Conservation (phyloP, 2,888 invertebrate species). For the Plemyria rubiginata region DNA sequence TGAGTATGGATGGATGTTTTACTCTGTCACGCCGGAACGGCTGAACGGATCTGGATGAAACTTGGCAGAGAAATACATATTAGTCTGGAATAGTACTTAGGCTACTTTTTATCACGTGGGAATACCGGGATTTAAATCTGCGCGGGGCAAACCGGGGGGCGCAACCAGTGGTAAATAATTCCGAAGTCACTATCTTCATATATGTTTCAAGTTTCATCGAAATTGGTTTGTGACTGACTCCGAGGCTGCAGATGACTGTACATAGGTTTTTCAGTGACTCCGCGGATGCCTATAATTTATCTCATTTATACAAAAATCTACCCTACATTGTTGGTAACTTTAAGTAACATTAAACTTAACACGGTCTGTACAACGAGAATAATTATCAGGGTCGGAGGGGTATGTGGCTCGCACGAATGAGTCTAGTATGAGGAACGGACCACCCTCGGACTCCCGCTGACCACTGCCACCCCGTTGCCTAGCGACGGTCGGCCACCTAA, state of each 20-base stretch:
- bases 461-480: slow-evolving; percentile 79
- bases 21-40: too few species aligned
- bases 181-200: too few species aligned
- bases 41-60: too few species aligned
- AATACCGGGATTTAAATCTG: too few species aligned
- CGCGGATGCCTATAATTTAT: slow-evolving; percentile 33
- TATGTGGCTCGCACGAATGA: slow-evolving; percentile 60
- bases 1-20: too few species aligned
- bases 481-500: slow-evolving; percentile 78
- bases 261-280: slow-evolving; percentile 31
- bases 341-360: slow-evolving; percentile 75
- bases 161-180: too few species aligned
- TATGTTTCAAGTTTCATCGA: too few species aligned
- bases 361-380: slow-evolving; percentile 74
- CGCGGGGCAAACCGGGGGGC: too few species aligned
- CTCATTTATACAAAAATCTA: slow-evolving; percentile 35
- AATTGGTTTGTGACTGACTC: too few species aligned
- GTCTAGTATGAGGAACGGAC: slow-evolving; percentile 77
- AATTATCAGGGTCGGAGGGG: slow-evolving; percentile 72
- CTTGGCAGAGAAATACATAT: too few species aligned
- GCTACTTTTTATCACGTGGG: too few species aligned
- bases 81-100: too few species aligned
- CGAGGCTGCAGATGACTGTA: not conserved
- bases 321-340: slow-evolving; percentile 41
- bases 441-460: slow-evolving; percentile 59